Evolutionary conservation across 2,888 invertebrate genomes (phyloP).

Genomic region (Idaea dimidiata): DNA sequence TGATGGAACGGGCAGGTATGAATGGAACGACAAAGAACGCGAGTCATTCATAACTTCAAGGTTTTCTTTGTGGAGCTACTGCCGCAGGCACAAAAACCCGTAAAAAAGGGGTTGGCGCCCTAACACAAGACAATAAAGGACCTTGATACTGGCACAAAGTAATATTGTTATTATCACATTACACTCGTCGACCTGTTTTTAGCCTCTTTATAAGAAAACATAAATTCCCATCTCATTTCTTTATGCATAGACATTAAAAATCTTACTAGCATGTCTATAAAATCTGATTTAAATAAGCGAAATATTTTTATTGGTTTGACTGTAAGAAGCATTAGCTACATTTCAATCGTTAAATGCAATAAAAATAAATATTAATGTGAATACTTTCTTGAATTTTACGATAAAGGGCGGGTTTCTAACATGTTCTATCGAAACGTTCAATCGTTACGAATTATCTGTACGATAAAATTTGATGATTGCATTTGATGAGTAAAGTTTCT

Average conservation of each 20-base stretch:
- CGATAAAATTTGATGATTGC: neutral
- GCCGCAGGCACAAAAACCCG: constrained; percentile 20
- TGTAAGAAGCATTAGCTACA: neutral
- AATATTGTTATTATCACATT: neutral
- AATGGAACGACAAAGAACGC: constrained; percentile 30
- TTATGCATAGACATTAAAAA: neutral
- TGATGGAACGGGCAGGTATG: constrained; percentile 25
- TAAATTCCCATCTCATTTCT: neutral
- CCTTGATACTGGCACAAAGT: constrained; percentile 1
- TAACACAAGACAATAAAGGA: constrained; percentile 10
- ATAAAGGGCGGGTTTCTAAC: neutral
- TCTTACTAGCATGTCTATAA: neutral
- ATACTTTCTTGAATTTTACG: neutral
- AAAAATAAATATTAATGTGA: neutral
- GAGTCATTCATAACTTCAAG: constrained; percentile 34
- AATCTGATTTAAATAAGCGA: neutral
- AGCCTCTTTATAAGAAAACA: neutral
- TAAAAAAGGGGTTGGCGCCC: constrained; percentile 38
- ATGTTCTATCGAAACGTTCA: neutral
- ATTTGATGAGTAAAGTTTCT: neutral
- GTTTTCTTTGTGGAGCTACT: constrained; percentile 30
- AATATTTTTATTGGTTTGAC: neutral
- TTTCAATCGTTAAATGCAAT: constrained; percentile 1
- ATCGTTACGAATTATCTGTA: neutral
- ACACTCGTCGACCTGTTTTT: neutral